Percentiles rank a stretch among this genome's conserved stretches.
These are phyloP conservation scores for Lutjanus erythropterus DNA, from an alignment of 2,113 vertebrate species.

Conservation along the genomic window DNA sequence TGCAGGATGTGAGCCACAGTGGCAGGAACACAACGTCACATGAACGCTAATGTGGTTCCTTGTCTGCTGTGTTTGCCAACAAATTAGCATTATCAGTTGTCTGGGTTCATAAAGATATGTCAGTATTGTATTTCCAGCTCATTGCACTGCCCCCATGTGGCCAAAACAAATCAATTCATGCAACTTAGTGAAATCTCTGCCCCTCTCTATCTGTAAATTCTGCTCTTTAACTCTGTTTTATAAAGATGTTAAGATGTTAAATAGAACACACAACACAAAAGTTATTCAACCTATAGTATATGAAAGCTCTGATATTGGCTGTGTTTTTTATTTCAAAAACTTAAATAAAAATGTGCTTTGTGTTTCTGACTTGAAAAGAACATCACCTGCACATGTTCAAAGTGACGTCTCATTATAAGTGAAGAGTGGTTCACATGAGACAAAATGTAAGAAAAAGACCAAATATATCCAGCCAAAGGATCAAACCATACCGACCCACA, in stretches of 20 bases:
- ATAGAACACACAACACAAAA: neutral
- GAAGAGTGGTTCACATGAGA: conserved; percentile 7
- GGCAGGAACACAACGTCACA: too few relatives aligned
- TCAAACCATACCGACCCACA: neutral
- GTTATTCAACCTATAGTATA: neutral
- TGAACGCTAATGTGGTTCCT: too few relatives aligned
- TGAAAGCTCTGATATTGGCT: neutral
- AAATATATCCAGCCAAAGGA: conserved; percentile 3
- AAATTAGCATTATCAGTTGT: too few relatives aligned
- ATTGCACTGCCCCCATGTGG: neutral
- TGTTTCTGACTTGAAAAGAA: neutral
- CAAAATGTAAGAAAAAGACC: neutral
- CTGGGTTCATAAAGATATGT: neutral
- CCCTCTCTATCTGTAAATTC: neutral
- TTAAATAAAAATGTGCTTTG: neutral
- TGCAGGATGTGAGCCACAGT: too few relatives aligned
- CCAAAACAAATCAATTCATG: neutral
- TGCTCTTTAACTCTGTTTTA: neutral
- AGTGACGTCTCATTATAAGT: neutral
- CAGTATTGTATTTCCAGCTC: neutral
- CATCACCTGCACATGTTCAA: neutral
- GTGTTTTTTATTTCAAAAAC: too few relatives aligned
- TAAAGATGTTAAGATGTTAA: neutral
- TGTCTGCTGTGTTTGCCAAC: too few relatives aligned
- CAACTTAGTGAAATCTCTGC: neutral